Evolutionary conservation across 2,113 vertebrate species (phyloP).

Genomic region (Phocoena sinus): DNA sequence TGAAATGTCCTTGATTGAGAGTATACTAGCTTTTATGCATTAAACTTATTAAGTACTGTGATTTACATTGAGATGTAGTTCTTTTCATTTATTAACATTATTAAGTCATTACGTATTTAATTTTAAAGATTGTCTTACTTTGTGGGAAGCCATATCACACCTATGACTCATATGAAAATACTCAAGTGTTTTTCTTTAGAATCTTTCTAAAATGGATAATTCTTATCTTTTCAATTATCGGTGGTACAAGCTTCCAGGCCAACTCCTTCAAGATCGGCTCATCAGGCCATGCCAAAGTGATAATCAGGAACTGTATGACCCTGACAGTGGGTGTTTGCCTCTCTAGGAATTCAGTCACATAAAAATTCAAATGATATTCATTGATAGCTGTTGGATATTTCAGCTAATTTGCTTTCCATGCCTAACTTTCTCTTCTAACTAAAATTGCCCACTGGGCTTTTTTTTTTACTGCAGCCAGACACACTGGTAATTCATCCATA

Average conservation of each 20-base stretch:
- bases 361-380: not conserved
- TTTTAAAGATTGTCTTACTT: not conserved
- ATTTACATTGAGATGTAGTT: not conserved
- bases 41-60: not conserved
- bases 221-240: not conserved
- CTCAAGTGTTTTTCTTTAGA: not conserved
- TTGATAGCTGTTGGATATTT: not conserved
- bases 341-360: not conserved
- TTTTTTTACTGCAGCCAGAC: not conserved
- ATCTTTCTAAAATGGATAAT: slow-evolving; percentile 24
- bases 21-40: not conserved
- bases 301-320: not conserved
- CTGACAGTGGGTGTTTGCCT: not conserved
- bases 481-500: not conserved
- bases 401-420: not conserved
- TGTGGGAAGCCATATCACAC: not conserved
- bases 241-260: not conserved
- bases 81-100: not conserved
- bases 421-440: slow-evolving; percentile 12
- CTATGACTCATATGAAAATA: not conserved
- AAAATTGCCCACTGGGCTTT: not conserved
- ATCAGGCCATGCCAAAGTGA: not conserved
- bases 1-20: not conserved
- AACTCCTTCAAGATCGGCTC: not conserved
- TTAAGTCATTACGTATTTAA: not conserved